These are phyloP conservation scores for Tiliacea aurago DNA, from an alignment of 2,888 invertebrate genomes.

Conservation along the genomic window DNA sequence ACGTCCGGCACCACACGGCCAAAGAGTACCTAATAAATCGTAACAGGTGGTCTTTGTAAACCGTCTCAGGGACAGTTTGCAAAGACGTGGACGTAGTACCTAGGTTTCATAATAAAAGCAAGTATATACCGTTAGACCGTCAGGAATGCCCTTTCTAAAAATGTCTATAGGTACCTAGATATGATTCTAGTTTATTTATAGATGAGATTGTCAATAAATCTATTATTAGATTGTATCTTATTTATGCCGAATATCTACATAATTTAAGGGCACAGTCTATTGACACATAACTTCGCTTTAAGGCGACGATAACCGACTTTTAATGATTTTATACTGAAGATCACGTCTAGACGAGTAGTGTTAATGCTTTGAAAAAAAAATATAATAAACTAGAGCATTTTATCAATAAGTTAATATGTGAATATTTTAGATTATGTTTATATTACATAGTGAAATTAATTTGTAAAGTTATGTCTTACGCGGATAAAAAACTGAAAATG, in stretches of 20 bases:
- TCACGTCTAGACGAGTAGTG: no score
- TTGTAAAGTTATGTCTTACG: no score
- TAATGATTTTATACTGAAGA: no score
- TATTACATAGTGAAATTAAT: no score
- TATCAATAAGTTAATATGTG: no score
- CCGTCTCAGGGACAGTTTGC: not conserved
- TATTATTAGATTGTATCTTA: conserved; percentile 15
- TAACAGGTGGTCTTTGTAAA: not conserved
- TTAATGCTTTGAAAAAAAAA: no score
- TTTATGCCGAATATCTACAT: not conserved
- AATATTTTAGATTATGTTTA: no score
- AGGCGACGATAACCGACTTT: no score
- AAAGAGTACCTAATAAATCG: not conserved
- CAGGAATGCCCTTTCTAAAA: conserved; percentile 50
- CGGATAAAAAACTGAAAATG: no score
- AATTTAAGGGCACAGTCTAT: conserved; percentile 10
- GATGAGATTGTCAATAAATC: conserved; percentile 13
- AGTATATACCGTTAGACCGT: not conserved
- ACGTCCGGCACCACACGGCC: no score
- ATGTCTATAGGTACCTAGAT: conserved; percentile 7
- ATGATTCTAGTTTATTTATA: conserved; percentile 19
- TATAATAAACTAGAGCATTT: no score
- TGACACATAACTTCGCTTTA: conserved; percentile 3
- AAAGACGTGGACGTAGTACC: not conserved
- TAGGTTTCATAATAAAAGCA: conserved; percentile 36